These are phyloP conservation scores for Anneissia japonica DNA, from an alignment of 35 echinoderm and acorn worm genomes.

Conservation along the genomic window DNA sequence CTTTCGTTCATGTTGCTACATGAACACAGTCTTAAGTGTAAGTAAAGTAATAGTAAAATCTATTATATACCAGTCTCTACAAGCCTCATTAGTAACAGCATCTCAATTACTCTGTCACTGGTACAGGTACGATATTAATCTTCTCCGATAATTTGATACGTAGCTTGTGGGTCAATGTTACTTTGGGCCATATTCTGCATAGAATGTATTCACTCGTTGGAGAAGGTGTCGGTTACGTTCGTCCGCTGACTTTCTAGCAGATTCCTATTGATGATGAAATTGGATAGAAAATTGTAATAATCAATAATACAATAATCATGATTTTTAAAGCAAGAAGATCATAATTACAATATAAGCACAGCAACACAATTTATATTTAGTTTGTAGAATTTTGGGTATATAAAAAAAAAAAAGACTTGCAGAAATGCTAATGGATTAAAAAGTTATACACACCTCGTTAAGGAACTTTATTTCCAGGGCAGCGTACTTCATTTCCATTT, in stretches of 20 bases:
- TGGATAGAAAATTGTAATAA: not conserved
- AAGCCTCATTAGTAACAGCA: no score
- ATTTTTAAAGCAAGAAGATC: not conserved
- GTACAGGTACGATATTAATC: no score
- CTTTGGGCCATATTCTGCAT: conserved; percentile 65
- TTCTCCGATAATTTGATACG: no score
- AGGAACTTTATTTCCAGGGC: conserved; percentile 62
- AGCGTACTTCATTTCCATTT: conserved; percentile 68
- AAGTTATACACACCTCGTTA: conserved; percentile 68
- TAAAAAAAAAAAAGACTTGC: not conserved
- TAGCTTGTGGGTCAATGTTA: not conserved
- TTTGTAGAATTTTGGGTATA: not conserved
- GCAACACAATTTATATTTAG: not conserved
- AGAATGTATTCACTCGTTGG: conserved; percentile 76
- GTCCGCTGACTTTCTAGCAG: conserved; percentile 53
- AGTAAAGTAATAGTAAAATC: no score
- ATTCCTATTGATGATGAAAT: conserved; percentile 36
- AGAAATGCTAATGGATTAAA: not conserved
- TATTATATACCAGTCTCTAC: no score
- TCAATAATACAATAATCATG: not conserved
- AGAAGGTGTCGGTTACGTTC: conserved; percentile 86
- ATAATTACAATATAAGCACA: not conserved
- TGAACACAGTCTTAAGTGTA: no score
- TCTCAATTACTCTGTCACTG: no score
- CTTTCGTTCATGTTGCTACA: no score